Conservation (phyloP, 2,113 vertebrate species). For the Lonchura striata region DNA sequence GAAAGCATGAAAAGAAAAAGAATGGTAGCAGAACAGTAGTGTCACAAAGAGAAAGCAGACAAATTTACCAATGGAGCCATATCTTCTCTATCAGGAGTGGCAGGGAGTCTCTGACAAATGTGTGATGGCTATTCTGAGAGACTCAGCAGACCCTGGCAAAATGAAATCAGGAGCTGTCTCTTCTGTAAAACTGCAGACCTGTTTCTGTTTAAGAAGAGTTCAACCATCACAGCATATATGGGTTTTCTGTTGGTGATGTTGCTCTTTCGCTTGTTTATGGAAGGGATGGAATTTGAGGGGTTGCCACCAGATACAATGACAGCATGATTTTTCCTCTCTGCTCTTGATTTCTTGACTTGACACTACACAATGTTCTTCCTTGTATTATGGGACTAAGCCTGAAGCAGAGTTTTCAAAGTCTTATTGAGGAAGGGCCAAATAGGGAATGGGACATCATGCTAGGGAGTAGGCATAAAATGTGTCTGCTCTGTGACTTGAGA, state of each 20-base stretch:
- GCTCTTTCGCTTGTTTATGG: background rate
- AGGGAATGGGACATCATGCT: accelerated
- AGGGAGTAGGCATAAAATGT: background rate
- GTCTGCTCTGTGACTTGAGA: background rate
- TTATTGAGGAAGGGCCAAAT: background rate
- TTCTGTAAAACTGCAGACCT: background rate
- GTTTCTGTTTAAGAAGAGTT: background rate
- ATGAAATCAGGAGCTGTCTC: background rate
- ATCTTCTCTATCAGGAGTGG: background rate
- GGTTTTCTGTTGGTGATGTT: background rate
- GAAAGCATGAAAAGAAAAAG: background rate
- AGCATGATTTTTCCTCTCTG: background rate
- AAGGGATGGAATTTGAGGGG: accelerated
- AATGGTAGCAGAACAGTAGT: accelerated
- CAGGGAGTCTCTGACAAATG: background rate
- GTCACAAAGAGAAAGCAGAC: background rate
- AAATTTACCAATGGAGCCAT: background rate
- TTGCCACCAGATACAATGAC: background rate
- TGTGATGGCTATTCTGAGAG: background rate
- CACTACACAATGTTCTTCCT: background rate
- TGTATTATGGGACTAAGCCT: background rate
- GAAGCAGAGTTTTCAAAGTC: background rate
- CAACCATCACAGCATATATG: accelerated
- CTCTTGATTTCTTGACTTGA: accelerated
- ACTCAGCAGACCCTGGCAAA: background rate